Evolutionary conservation across 2,797 vertebrate species (phyloP), one percentile per base, ranked within the genome.

Genomic region (Tauraco hartlaubi): DNA sequence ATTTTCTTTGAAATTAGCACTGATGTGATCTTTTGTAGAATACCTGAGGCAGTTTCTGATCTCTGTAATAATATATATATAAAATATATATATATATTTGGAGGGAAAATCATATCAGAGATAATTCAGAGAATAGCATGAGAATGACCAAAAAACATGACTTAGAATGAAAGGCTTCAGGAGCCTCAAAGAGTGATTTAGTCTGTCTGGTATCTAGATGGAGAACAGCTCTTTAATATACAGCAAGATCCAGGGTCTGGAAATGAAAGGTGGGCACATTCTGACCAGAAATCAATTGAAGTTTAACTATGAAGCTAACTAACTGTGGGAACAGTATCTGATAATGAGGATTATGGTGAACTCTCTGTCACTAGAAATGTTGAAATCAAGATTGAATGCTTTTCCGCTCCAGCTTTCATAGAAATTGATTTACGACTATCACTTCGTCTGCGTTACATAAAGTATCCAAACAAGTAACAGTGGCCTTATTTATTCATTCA

Each of bases 231-330:
- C 19, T 85, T 72, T 81, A 83, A 64, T 21, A 7, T 85, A 51
- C 29, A 58, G 48, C 22, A 18, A 48, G 55, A 88, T 88, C 31
- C 25, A 73, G 31, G 52, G 55, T 15, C 4, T 93, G 37, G 62
- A 93, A 93, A 75, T 78, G 29, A 81, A 91, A 82, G 49, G 43
- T 91, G 46, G 26, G 25, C 39, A 63, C 16, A 23, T 76, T 87
- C 44, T 94, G 86, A 79, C 37, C 44, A 95, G 63, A 92, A 85
- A 87, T 71, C 71, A 85, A 82, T 59, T 35, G 18, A 85, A 46
- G 17, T 67, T 94, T 87, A 89, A 69, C 77, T 56, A 44, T 85
- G 52, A 44, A 59, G 48, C 16, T 87, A 68, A 87, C 86, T 96
- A 93, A 19, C 43, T 15, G 17, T 21, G 28, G 74, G 48, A 73